A percentile compares a stretch with the other conserved stretches of the same genome.
Evolutionary conservation across 2,888 invertebrate species (phyloP).

Genomic region (Leptopilina drosophilae): DNA sequence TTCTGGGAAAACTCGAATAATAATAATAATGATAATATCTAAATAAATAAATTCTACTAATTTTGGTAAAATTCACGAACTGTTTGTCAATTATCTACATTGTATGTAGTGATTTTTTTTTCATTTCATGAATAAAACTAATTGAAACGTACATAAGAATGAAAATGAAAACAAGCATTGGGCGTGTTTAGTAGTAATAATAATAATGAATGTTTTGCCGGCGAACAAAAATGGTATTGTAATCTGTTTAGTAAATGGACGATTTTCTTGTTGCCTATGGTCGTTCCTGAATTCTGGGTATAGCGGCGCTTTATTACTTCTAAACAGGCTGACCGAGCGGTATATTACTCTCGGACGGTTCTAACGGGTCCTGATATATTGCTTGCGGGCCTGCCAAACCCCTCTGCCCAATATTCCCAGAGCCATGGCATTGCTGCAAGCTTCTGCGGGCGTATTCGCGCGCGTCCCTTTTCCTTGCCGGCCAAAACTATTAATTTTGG

Average conservation of each 20-base stretch:
- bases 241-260: slow-evolving; percentile 18
- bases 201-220: not conserved
- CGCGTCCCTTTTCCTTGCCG: slow-evolving; percentile 60
- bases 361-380: slow-evolving; percentile 65
- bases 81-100: too few species aligned
- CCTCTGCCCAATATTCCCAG: slow-evolving; percentile 66
- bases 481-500: slow-evolving; percentile 73
- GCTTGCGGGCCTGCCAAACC: slow-evolving; percentile 64
- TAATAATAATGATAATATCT: too few species aligned
- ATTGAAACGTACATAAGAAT: too few species aligned
- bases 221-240: slow-evolving; percentile 27
- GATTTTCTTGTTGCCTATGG: slow-evolving; percentile 21
- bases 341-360: slow-evolving; percentile 64
- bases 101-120: too few species aligned
- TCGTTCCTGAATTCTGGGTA: slow-evolving; percentile 40
- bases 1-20: too few species aligned
- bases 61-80: too few species aligned
- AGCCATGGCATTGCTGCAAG: slow-evolving; percentile 22
- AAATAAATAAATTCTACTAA: too few species aligned
- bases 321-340: slow-evolving; percentile 69
- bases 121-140: too few species aligned
- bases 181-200: too few species aligned
- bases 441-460: slow-evolving; percentile 38
- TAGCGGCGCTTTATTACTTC: slow-evolving; percentile 67
- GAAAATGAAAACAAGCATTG: too few species aligned